A percentile compares a stretch with the other conserved stretches of the same genome.
Evolutionary conservation across 2,888 invertebrate genomes (phyloP).

Genomic region (Petrolisthes manimaculis): DNA sequence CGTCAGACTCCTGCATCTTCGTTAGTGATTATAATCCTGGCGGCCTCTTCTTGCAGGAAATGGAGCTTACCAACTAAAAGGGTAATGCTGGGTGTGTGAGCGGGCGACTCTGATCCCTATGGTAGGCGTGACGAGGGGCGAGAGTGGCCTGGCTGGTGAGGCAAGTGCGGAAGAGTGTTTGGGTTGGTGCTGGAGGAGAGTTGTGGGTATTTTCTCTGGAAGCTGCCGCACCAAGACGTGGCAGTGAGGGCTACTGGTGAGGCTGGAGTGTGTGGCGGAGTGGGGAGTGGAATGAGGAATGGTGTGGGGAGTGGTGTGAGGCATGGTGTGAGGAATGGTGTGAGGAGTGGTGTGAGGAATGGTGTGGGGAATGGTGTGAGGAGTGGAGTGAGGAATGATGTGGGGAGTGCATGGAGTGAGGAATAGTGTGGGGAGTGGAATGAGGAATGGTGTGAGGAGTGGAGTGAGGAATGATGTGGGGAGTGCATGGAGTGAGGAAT

Average conservation of each 20-base stretch:
- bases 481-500: background rate
- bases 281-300: background rate
- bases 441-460: too few relatives aligned
- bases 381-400: background rate
- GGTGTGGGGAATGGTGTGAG: too few relatives aligned
- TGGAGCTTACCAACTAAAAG: slow-evolving; percentile 57
- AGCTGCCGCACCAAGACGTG: slow-evolving; percentile 30
- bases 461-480: too few relatives aligned
- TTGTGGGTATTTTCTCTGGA: slow-evolving; percentile 49
- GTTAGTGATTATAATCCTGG: slow-evolving; percentile 58
- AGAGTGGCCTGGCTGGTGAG: slow-evolving; percentile 20
- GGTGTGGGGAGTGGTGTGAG: background rate
- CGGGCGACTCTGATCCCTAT: slow-evolving; percentile 24
- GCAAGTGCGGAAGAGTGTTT: slow-evolving; percentile 47
- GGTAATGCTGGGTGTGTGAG: slow-evolving; percentile 37
- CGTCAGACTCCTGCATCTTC: slow-evolving; percentile 57
- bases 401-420: background rate
- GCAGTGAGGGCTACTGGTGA: background rate
- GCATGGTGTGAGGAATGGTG: background rate
- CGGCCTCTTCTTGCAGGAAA: slow-evolving; percentile 54
- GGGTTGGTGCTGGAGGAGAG: slow-evolving; percentile 38
- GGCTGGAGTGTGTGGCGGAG: background rate
- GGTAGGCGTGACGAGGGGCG: slow-evolving; percentile 16
- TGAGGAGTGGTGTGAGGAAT: too few relatives aligned
- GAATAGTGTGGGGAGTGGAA: too few relatives aligned